phyloP scores from a whole-genome alignment of 2,797 vertebrate genomes.

The Falco cherrug region DNA sequence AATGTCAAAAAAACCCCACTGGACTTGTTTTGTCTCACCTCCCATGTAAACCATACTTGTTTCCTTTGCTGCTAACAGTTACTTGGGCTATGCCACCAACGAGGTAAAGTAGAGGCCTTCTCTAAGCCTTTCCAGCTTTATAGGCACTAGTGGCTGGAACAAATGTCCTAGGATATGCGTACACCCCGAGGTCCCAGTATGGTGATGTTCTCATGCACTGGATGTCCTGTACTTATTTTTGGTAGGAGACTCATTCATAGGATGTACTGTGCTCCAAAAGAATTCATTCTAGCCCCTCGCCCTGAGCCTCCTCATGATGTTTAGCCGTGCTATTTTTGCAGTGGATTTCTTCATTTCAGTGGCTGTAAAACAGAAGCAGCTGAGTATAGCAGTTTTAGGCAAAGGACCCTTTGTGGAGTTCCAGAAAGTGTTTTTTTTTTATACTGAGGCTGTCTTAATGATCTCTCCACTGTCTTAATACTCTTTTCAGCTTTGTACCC shows the following conservation, averaged over 20 bases:
- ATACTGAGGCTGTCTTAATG: background rate
- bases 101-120: background rate
- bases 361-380: background rate
- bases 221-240: background rate
- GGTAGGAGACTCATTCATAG: background rate
- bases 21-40: background rate
- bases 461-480: background rate
- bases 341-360: background rate
- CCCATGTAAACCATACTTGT: background rate
- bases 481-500: background rate
- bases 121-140: background rate
- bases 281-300: background rate
- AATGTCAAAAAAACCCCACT: background rate
- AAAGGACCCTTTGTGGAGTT: background rate
- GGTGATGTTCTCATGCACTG: background rate
- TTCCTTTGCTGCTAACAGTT: background rate
- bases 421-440: background rate
- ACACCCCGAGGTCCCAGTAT: background rate
- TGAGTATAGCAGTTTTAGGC: background rate
- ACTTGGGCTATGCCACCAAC: accelerated
- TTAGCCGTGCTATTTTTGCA: background rate
- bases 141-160: background rate
- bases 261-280: background rate
- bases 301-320: background rate
- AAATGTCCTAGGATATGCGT: background rate